Conservation (phyloP, 1,140 invertebrate genomes). For the Pseudobourletiella spinata region DNA sequence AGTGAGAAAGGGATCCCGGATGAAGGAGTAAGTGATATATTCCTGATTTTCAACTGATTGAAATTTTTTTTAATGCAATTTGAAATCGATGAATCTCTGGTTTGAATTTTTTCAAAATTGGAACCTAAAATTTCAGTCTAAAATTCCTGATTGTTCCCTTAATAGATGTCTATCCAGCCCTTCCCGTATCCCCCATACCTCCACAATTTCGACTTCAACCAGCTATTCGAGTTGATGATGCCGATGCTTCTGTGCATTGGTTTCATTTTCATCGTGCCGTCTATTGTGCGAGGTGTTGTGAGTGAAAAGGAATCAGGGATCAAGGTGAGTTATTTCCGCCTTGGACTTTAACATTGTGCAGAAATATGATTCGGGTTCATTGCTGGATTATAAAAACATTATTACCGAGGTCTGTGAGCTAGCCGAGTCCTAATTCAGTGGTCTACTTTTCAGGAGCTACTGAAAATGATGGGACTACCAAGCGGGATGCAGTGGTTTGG, state of each 20-base stretch:
- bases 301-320: constrained; percentile 34
- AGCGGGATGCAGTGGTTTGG: constrained; percentile 33
- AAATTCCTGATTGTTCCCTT: neutral
- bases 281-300: constrained; percentile 29
- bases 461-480: constrained; percentile 15
- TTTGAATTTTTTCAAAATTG: neutral
- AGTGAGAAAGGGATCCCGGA: neutral
- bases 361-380: neutral
- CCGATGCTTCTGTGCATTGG: constrained; percentile 22
- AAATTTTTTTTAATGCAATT: neutral
- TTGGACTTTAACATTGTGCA: neutral
- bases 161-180: constrained; percentile 25
- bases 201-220: constrained; percentile 15
- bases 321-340: constrained; percentile 17
- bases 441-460: constrained; percentile 1
- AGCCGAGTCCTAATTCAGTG: constrained; percentile 42
- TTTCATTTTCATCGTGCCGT: constrained; percentile 34
- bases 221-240: constrained; percentile 26
- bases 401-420: constrained; percentile 25
- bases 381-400: constrained; percentile 28
- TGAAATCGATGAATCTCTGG: neutral
- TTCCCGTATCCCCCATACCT: constrained; percentile 32
- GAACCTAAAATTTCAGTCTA: neutral
- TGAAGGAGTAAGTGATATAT: constrained; percentile 13
- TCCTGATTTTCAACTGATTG: neutral